Evolutionary conservation across 2,888 invertebrate genomes (phyloP), one percentile per base, ranked within the genome.

Genomic region (Steinernema scapterisci): DNA sequence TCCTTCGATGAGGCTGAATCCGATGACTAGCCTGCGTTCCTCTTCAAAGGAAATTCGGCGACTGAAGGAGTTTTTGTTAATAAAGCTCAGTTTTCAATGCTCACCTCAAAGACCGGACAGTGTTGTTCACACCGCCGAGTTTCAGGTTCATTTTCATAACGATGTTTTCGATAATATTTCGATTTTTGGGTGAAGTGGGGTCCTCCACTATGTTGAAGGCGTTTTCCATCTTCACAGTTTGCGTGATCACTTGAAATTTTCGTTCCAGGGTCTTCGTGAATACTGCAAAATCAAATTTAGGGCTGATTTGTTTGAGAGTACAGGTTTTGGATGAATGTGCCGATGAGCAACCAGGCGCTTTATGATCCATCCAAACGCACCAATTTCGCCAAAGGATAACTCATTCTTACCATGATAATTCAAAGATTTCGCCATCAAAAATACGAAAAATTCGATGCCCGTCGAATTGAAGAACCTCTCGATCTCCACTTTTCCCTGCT

Each of bases 211-310:
- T 16, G 27, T 13, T 1, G 27, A 31, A 31, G 63, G 38, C 63
- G 38, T 63, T 31, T 13, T 63, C 63, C 11, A 63, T 25, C 16
- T 25, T 63, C 16, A 63, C 63, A 3, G 63, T 63, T 31, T 63
- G 63, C 1, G 63, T 63, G 27, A 31, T 38, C 27, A 31, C 63
- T 63, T 63, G 63, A n/a, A 31, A 63, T 31, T 63, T 25, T 1
- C 63, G 63, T 63, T 63, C 63, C 16, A 63, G 63, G 63, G n/a
- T 63, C 63, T 63, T 63, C 16, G 63, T 63, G 31, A 27, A 63
- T n/a, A n/a, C n/a, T n/a, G n/a, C n/a, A n/a, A n/a, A n/a, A n/a
- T n/a, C n/a, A n/a, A n/a, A n/a, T n/a, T n/a, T n/a, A n/a, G n/a
- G n/a, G n/a, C n/a, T n/a, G n/a, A n/a, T n/a, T n/a, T n/a, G 23